Conservation (phyloP, 2,888 invertebrate genomes). For the Cremastinae sp. region DNA sequence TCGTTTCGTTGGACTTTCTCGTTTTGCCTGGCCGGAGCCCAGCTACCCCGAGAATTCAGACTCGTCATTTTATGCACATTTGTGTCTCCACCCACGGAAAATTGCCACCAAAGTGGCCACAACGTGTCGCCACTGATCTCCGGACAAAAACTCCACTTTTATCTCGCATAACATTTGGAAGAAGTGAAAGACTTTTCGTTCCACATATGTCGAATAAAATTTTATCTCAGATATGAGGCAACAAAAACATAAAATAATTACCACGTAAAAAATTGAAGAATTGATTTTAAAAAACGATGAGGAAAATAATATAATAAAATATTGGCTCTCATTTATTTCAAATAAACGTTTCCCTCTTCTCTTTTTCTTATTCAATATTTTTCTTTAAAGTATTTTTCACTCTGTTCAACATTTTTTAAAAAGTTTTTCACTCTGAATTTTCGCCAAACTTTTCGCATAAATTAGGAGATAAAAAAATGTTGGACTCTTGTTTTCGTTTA, state of each 20-base stretch:
- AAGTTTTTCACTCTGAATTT: neutral
- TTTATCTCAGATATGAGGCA: no score
- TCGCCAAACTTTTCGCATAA: constrained; percentile 22
- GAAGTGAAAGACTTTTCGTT: constrained; percentile 42
- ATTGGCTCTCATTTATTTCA: no score
- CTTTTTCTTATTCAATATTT: no score
- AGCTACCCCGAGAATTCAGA: constrained; percentile 12
- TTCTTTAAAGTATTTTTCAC: no score
- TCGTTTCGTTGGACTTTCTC: constrained; percentile 39
- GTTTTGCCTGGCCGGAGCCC: constrained; percentile 15
- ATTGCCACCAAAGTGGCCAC: constrained; percentile 24
- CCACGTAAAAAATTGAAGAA: no score
- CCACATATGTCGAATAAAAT: no score
- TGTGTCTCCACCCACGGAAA: neutral
- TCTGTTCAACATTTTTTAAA: no score
- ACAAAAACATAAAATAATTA: no score
- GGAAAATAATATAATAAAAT: no score
- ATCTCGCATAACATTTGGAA: constrained; percentile 19
- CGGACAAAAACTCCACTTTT: constrained; percentile 14
- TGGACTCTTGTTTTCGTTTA: neutral
- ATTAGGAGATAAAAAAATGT: constrained; percentile 22
- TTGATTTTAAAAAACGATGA: no score
- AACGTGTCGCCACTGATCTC: constrained; percentile 11
- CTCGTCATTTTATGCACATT: neutral
- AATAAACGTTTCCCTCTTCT: no score